Evolutionary conservation across 2,797 vertebrate genomes (phyloP), one percentile per base, ranked within the genome.

Genomic region (Pygocentrus nattereri): DNA sequence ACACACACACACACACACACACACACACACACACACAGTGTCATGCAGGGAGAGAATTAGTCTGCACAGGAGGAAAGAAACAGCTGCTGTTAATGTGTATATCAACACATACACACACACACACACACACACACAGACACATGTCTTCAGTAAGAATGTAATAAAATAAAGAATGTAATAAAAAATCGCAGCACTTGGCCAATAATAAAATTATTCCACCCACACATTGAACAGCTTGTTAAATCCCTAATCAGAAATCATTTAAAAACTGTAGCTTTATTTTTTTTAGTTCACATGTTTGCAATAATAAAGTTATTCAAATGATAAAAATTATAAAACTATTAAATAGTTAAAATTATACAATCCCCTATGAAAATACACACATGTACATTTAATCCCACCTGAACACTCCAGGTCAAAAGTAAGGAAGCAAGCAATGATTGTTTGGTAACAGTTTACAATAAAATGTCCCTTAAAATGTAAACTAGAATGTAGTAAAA

Each of bases 21-120:
- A 3, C 5, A 38, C 62, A 13, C 30, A 71, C 38, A 23, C 16
- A 58, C 30, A 68, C 18, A n/a, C 38, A 49, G 19, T 61, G 49
- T 38, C 30, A 62, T n/a, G 56, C 58, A 27, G 68, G 72, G 69
- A 67, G 49, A 77, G 67, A 61, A 65, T 72, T 41, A 79, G 84
- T 82, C 75, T 79, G 8, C 74, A 80, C 50, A 64, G 74, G 30
- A n/a, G 67, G 67, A 69, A 23, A 23, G 38, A 49, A 49, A 31
- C 67, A 58, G 79, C 21, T 52, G 82, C 82, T 77, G 19, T 59
- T 25, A 77, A 70, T 54, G 78, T 21, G 30, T 15, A 59, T 27
- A 58, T 68, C 68, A 54, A 71, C 38, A 59, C 77, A 79, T 64
- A 38, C 25, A 50, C 75, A 67, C 62, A 69, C 72, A n/a, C 59